Evolutionary conservation across 1,140 invertebrate genomes (phyloP).

Genomic region (Telenomus remus): DNA sequence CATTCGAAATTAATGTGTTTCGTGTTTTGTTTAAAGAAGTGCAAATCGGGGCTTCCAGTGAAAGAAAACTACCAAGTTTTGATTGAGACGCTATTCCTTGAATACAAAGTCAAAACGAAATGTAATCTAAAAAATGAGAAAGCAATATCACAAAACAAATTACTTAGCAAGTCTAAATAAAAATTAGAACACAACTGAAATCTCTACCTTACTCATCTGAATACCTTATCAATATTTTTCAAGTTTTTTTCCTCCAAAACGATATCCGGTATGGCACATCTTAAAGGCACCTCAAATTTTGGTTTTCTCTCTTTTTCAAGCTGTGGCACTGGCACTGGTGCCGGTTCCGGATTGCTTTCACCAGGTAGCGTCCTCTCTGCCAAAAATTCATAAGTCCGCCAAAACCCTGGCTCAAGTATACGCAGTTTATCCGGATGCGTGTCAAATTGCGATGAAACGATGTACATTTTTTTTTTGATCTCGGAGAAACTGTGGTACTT

Average conservation of each 20-base stretch:
- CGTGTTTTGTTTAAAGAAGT: too few species aligned
- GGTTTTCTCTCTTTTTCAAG: slow-evolving; percentile 24
- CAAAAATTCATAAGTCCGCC: slow-evolving; percentile 30
- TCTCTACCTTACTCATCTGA: too few species aligned
- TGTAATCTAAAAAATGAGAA: too few species aligned
- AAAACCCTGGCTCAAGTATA: slow-evolving; percentile 32
- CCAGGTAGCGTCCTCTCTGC: slow-evolving; percentile 1
- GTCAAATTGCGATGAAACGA: slow-evolving; percentile 7
- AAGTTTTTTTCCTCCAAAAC: slow-evolving; percentile 33
- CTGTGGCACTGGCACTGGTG: slow-evolving; percentile 11
- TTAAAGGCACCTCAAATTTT: slow-evolving; percentile 20
- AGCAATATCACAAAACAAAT: too few species aligned
- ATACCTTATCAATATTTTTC: slow-evolving; percentile 22
- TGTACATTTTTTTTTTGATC: slow-evolving; percentile 23
- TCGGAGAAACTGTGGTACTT: slow-evolving; percentile 1
- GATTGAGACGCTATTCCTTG: too few species aligned
- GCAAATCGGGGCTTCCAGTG: too few species aligned
- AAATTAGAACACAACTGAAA: too few species aligned
- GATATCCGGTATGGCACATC: slow-evolving; percentile 17
- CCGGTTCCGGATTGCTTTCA: neutral
- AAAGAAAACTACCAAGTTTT: too few species aligned
- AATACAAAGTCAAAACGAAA: too few species aligned
- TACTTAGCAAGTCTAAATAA: too few species aligned
- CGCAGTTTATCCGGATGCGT: slow-evolving; percentile 18
- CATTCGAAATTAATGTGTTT: too few species aligned